A percentile compares a stretch with the other conserved stretches of the same genome.
Conservation (phyloP, 2,888 invertebrate species). For the Fragum sueziense region DNA sequence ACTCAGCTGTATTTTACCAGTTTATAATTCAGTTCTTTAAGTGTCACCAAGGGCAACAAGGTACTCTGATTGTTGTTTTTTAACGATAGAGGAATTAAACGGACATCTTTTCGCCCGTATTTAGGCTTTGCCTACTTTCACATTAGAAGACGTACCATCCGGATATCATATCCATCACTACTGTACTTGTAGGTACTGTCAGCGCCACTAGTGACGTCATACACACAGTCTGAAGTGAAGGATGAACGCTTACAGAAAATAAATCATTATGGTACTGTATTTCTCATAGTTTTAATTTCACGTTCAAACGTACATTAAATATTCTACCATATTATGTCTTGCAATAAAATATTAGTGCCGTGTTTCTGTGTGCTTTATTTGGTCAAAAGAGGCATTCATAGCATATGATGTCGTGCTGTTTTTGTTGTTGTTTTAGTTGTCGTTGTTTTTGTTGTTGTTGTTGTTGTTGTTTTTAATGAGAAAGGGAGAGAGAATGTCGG, state of each 20-base stretch:
- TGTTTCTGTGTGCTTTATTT: neutral
- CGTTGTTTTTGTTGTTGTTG: neutral
- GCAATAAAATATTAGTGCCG: neutral
- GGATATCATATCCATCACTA: constrained; percentile 51
- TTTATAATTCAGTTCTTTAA: no score
- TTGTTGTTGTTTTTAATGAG: no score
- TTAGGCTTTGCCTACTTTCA: no score
- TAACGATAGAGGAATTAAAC: no score
- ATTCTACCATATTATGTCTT: neutral
- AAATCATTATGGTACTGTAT: neutral
- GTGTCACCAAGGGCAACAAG: no score
- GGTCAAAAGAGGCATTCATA: no score
- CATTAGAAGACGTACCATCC: constrained; percentile 61
- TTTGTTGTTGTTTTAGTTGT: no score
- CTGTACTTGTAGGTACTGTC: constrained; percentile 53
- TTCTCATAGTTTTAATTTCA: neutral
- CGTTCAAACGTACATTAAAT: neutral
- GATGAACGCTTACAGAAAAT: neutral
- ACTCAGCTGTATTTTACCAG: no score
- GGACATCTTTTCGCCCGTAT: no score
- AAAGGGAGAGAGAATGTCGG: no score
- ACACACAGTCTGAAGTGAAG: constrained; percentile 47
- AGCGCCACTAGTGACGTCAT: constrained; percentile 45
- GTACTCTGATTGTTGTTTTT: no score
- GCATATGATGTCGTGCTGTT: no score